phyloP scores from a whole-genome alignment of 1,140 invertebrate species.

The Triops longicaudatus region DNA sequence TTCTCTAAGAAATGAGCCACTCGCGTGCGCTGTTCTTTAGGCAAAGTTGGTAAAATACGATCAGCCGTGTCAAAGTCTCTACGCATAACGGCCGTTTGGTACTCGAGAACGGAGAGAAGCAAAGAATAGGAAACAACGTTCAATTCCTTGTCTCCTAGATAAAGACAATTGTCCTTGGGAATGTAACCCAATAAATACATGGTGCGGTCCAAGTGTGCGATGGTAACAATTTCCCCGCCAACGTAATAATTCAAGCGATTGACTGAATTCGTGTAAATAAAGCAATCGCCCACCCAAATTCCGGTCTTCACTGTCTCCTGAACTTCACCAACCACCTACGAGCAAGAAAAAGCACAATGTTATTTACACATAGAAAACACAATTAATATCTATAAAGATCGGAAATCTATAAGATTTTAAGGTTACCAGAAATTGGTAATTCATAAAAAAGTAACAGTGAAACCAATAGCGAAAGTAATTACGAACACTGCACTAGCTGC shows the following conservation, averaged over 20 bases:
- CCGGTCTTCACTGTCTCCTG: slow-evolving; percentile 92
- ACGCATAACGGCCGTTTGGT: slow-evolving; percentile 98
- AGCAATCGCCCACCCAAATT: slow-evolving; percentile 97
- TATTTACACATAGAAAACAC: too few species aligned
- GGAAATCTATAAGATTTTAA: too few species aligned
- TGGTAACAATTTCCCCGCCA: slow-evolving; percentile 95
- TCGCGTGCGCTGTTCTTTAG: slow-evolving; percentile 87
- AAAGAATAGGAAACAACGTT: slow-evolving; percentile 80
- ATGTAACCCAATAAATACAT: slow-evolving; percentile 94
- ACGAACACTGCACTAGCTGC: too few species aligned
- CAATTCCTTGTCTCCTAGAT: slow-evolving; percentile 94
- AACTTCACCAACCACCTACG: slow-evolving; percentile 71
- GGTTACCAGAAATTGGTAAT: too few species aligned
- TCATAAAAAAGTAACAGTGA: too few species aligned
- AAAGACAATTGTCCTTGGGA: slow-evolving; percentile 90
- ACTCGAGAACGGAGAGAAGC: slow-evolving; percentile 89
- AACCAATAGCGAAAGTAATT: too few species aligned
- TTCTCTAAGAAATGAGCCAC: slow-evolving; percentile 99
- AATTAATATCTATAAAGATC: too few species aligned
- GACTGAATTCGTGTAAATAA: slow-evolving; percentile 97
- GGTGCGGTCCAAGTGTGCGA: slow-evolving; percentile 87
- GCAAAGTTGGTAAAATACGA: slow-evolving; percentile 86
- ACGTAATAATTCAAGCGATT: slow-evolving; percentile 99
- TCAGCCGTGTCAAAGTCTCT: slow-evolving; percentile 95
- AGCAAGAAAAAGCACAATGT: slow-evolving; percentile 31